Evolutionary conservation across 1,140 invertebrate species (phyloP).

Genomic region (Conus ventricosus): DNA sequence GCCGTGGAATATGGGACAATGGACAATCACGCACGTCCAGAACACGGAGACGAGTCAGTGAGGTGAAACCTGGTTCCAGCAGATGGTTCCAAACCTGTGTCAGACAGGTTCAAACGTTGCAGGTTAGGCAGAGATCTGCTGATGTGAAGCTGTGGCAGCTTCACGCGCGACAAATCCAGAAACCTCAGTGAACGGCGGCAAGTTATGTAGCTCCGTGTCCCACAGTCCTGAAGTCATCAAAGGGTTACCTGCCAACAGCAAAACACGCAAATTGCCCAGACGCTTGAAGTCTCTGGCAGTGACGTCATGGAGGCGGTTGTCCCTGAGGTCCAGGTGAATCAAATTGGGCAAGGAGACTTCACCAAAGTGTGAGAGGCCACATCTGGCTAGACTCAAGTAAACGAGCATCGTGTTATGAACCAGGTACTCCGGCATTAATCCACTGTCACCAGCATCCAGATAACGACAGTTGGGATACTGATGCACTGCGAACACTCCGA

Average conservation of each 20-base stretch:
- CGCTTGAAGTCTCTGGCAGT: background rate
- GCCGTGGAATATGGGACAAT: conserved; percentile 8
- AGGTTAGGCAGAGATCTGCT: conserved; percentile 7
- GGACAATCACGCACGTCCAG: conserved; percentile 30
- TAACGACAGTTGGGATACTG: background rate
- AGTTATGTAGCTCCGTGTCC: background rate
- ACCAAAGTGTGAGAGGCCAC: background rate
- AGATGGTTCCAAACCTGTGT: background rate
- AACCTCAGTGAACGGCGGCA: background rate
- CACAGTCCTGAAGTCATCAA: background rate
- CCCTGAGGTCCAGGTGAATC: background rate
- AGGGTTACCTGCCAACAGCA: conserved; percentile 6
- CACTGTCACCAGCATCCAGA: background rate
- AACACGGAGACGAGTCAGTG: background rate
- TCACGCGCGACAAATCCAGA: background rate
- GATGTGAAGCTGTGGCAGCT: background rate
- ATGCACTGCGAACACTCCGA: background rate
- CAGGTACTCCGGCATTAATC: background rate
- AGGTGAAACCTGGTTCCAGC: background rate
- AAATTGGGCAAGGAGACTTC: conserved; percentile 4
- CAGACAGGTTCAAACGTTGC: conserved; percentile 11
- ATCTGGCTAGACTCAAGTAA: conserved; percentile 11
- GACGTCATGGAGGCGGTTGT: background rate
- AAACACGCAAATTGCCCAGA: background rate
- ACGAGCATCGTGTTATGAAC: background rate